phyloP scores from a whole-genome alignment of 1,140 invertebrate genomes.

The Pinna nobilis region DNA sequence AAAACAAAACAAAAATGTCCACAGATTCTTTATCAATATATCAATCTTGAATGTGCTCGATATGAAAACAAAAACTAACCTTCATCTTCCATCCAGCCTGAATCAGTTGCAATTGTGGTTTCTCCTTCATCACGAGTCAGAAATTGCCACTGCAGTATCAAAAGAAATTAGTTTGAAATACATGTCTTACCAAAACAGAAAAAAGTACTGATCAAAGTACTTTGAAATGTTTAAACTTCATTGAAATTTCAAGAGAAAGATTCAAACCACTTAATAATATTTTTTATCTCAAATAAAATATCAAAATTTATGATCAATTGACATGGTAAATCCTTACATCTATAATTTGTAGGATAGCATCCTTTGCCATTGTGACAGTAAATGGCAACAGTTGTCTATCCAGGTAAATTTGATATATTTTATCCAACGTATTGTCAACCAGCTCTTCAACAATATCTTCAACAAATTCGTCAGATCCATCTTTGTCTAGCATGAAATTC shows the following conservation, averaged over 20 bases:
- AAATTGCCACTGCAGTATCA: slow-evolving; percentile 71
- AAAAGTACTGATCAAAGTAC: neutral
- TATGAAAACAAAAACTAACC: slow-evolving; percentile 62
- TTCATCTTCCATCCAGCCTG: slow-evolving; percentile 70
- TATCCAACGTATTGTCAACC: slow-evolving; percentile 56
- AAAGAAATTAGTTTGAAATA: slow-evolving; percentile 8
- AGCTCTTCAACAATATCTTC: slow-evolving; percentile 72
- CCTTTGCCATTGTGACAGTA: slow-evolving; percentile 72
- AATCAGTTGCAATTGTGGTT: slow-evolving; percentile 51
- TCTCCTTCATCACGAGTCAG: slow-evolving; percentile 71
- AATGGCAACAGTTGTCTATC: slow-evolving; percentile 71
- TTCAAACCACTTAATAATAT: neutral
- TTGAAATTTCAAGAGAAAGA: neutral
- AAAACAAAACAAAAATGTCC: no score
- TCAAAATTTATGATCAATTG: neutral
- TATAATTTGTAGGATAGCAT: slow-evolving; percentile 72
- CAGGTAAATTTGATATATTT: slow-evolving; percentile 71
- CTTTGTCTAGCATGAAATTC: slow-evolving; percentile 72
- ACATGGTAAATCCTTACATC: slow-evolving; percentile 59
- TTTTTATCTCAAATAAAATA: neutral
- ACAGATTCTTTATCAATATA: no score
- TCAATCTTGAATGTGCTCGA: no score
- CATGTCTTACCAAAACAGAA: neutral
- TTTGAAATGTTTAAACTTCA: neutral
- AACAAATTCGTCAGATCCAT: slow-evolving; percentile 71